Conservation (phyloP, 2,888 invertebrate species). For the Leptinotarsa peninsularis region DNA sequence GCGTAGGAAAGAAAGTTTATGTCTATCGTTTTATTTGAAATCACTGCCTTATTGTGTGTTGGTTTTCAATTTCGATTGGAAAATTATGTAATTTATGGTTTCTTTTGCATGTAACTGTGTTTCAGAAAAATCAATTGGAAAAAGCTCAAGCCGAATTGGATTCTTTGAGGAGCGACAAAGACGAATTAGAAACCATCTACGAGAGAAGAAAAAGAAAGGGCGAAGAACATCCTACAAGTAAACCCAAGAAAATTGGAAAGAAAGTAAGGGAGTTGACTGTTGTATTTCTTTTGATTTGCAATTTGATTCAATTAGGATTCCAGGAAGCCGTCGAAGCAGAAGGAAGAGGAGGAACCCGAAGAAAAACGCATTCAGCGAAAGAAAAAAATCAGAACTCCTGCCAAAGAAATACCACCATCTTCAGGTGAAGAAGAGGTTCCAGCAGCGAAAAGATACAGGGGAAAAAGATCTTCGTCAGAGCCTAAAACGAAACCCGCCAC, state of each 20-base stretch:
- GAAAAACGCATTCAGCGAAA: conserved; percentile 20
- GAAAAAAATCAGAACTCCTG: conserved; percentile 18
- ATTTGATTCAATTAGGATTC: not conserved
- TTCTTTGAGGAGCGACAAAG: conserved; percentile 23
- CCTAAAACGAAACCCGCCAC: not conserved
- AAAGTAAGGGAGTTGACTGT: conserved; percentile 3
- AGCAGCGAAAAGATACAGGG: conserved; percentile 21
- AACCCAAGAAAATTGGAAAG: conserved; percentile 23
- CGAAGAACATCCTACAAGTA: conserved; percentile 1
- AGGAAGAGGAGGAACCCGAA: not conserved
- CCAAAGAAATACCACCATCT: conserved; percentile 13
- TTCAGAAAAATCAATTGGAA: conserved; percentile 35
- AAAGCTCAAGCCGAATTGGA: conserved; percentile 30
- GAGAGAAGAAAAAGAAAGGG: conserved; percentile 28
- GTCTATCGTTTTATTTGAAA: too few species aligned
- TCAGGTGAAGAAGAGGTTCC: conserved; percentile 25
- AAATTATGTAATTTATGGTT: too few species aligned
- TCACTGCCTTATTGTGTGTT: too few species aligned
- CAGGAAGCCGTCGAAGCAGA: not conserved
- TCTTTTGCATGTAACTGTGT: not conserved
- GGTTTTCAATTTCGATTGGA: too few species aligned
- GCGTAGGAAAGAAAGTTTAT: too few species aligned
- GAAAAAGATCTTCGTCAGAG: conserved; percentile 8
- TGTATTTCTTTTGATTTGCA: not conserved
- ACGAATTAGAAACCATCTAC: conserved; percentile 19